Percentiles rank a stretch among this genome's conserved stretches.
Conservation (phyloP, 2,888 invertebrate species). For the Lysandra bellargus region DNA sequence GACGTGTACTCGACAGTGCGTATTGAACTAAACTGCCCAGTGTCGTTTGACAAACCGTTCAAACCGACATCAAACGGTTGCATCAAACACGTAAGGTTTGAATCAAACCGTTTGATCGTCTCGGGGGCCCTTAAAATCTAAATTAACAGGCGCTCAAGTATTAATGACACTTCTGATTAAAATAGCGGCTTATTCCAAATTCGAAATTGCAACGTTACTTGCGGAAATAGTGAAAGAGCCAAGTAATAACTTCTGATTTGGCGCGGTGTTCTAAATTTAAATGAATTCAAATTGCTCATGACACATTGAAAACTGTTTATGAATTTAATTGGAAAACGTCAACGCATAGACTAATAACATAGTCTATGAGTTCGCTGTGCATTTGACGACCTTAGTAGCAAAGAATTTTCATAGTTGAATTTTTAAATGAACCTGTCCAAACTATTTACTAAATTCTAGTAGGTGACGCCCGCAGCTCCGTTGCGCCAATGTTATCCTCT, state of each 20-base stretch:
- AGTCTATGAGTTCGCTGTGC: neutral
- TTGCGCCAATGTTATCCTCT: too few species aligned
- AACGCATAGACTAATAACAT: neutral
- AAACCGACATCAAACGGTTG: too few species aligned
- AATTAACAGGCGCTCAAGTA: neutral
- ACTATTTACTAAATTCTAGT: too few species aligned
- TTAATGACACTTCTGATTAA: neutral
- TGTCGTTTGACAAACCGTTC: too few species aligned
- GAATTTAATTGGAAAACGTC: slow-evolving; percentile 22
- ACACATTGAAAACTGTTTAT: slow-evolving; percentile 27
- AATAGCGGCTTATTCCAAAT: neutral
- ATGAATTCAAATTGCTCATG: slow-evolving; percentile 24
- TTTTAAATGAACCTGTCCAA: too few species aligned
- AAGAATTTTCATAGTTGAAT: neutral
- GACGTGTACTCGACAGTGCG: too few species aligned
- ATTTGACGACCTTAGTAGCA: neutral
- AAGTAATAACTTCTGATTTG: slow-evolving; percentile 18
- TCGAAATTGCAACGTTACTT: slow-evolving; percentile 5
- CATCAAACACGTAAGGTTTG: too few species aligned
- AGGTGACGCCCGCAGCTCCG: too few species aligned
- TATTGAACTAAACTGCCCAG: too few species aligned
- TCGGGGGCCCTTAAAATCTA: too few species aligned
- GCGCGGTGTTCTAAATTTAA: slow-evolving; percentile 16
- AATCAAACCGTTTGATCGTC: too few species aligned
- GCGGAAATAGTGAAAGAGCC: neutral